A percentile compares a stretch with the other conserved stretches of the same genome.
Conservation (phyloP, 2,113 vertebrate genomes). For the Dipodomys merriami region DNA sequence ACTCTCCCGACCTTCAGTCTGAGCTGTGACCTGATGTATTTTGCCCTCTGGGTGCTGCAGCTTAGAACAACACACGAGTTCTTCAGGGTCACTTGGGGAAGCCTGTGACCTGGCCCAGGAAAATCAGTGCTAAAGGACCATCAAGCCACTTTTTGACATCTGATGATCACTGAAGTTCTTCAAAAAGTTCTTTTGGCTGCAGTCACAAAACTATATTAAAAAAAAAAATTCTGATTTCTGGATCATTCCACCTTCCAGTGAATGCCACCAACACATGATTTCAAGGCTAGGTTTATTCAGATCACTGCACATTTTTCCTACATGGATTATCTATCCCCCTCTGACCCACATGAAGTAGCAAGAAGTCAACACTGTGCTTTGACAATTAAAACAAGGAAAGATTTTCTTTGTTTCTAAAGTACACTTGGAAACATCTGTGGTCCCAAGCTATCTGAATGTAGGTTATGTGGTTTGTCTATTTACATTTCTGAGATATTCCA, state of each 20-base stretch:
- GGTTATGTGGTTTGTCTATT: conserved; percentile 61
- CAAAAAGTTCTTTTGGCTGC: conserved; percentile 17
- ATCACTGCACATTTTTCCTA: neutral
- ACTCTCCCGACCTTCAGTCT: conserved; percentile 17
- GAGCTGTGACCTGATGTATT: conserved; percentile 11
- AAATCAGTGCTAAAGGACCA: neutral
- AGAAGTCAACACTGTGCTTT: conserved; percentile 44
- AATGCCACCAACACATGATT: neutral
- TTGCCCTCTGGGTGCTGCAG: conserved; percentile 3
- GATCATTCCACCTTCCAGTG: neutral
- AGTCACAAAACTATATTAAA: neutral
- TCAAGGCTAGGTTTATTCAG: neutral
- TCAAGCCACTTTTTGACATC: neutral
- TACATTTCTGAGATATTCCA: conserved; percentile 70
- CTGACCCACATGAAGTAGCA: conserved; percentile 53
- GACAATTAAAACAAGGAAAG: conserved; percentile 9
- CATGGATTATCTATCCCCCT: neutral
- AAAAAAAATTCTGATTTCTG: neutral
- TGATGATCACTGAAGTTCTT: neutral
- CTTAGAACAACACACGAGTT: neutral
- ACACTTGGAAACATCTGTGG: conserved; percentile 60
- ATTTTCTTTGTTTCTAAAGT: conserved; percentile 53
- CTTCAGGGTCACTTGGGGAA: neutral
- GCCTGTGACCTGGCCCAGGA: neutral
- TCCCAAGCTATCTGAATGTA: conserved; percentile 31